phyloP scores from a whole-genome alignment of 2,888 invertebrate genomes.

The Apodemia hepburni region DNA sequence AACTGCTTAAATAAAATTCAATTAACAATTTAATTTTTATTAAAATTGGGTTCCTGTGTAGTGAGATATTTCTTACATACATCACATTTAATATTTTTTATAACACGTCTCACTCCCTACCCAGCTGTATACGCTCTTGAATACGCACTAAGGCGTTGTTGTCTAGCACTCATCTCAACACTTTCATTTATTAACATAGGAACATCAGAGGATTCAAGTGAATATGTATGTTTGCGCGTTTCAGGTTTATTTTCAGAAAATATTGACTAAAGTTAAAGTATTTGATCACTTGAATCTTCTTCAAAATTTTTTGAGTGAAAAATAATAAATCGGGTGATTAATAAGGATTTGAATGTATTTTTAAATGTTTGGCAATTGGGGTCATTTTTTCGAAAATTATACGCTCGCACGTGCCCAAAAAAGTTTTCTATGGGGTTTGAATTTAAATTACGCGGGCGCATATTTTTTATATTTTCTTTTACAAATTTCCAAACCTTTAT shows the following conservation, averaged over 20 bases:
- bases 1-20: constrained; percentile 29
- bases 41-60: background rate
- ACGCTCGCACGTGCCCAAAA: constrained; percentile 36
- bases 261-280: constrained; percentile 6
- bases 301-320: constrained; percentile 30
- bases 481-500: constrained; percentile 22
- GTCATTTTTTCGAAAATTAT: constrained; percentile 36
- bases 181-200: background rate
- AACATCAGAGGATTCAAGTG: constrained; percentile 19
- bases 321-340: constrained; percentile 33
- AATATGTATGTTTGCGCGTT: constrained; percentile 9
- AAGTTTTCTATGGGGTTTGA: constrained; percentile 30
- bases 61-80: constrained; percentile 22
- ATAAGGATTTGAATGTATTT: constrained; percentile 33
- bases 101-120: constrained; percentile 31
- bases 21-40: constrained; percentile 17
- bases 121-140: constrained; percentile 34
- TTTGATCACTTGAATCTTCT: constrained; percentile 27
- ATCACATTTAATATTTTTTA: constrained; percentile 24
- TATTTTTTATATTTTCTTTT: constrained; percentile 21
- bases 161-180: background rate
- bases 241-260: background rate
- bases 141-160: constrained; percentile 32
- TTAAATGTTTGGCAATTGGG: constrained; percentile 34
- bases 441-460: constrained; percentile 25